A percentile compares a stretch with the other conserved stretches of the same genome.
These are phyloP conservation scores for Phasianus colchicus DNA, from an alignment of 2,113 vertebrate genomes.

Conservation along the genomic window DNA sequence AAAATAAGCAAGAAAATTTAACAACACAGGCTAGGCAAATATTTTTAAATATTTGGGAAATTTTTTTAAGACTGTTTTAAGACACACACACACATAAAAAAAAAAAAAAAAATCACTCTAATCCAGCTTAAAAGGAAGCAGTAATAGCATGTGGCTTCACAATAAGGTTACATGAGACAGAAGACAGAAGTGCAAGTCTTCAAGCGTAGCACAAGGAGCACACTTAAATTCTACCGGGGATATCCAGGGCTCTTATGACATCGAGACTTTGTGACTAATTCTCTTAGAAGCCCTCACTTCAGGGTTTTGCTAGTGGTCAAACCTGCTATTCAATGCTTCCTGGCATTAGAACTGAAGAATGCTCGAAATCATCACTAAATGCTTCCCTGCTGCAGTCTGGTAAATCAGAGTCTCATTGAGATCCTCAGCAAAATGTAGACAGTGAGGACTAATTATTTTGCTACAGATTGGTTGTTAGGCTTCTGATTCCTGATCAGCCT, in stretches of 20 bases:
- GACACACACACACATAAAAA: neutral
- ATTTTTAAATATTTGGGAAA: neutral
- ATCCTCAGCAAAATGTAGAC: neutral
- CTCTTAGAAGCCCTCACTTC: neutral
- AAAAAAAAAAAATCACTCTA: neutral
- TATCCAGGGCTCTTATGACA: neutral
- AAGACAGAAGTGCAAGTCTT: neutral
- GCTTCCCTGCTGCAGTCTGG: neutral
- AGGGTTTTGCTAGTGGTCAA: neutral
- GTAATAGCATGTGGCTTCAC: neutral
- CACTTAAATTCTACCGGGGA: neutral
- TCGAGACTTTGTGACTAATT: neutral
- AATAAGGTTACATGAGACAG: neutral
- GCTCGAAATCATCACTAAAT: neutral
- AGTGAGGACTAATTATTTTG: neutral
- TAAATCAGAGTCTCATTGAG: neutral
- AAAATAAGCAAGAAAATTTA: neutral
- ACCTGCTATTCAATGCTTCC: neutral
- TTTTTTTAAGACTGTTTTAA: neutral
- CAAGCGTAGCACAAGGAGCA: accelerated
- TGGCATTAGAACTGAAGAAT: neutral
- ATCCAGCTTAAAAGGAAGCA: neutral
- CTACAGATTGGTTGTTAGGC: neutral
- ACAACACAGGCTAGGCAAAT: neutral
- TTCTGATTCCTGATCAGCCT: neutral